These are phyloP conservation scores for Dipodomys ordii DNA, from an alignment of 2,113 vertebrate species.

Conservation along the genomic window DNA sequence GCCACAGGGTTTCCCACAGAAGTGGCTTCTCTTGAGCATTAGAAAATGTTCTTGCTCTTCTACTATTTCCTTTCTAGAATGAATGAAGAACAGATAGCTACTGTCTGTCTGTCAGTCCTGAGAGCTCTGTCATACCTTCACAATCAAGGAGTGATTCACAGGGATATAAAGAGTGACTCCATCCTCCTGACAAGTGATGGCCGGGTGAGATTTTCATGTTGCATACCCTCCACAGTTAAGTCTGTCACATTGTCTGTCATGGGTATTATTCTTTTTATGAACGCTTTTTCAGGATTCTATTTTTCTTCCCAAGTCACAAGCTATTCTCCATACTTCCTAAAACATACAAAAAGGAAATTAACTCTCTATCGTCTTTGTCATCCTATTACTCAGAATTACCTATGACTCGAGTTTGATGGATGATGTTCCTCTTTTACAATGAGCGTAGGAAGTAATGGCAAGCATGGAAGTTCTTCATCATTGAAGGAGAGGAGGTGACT, in stretches of 20 bases:
- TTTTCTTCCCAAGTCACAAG: slow-evolving; percentile 14
- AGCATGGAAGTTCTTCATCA: slow-evolving; percentile 32
- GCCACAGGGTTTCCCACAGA: not conserved
- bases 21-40: not conserved
- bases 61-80: slow-evolving; percentile 89
- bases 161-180: slow-evolving; percentile 99
- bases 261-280: slow-evolving; percentile 14
- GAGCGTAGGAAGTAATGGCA: not conserved
- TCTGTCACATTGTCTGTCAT: not conserved
- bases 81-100: slow-evolving; percentile 99
- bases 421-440: slow-evolving; percentile 43
- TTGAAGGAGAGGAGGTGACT: not conserved
- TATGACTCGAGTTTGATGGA: slow-evolving; percentile 34
- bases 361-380: slow-evolving; percentile 58
- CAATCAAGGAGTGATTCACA: slow-evolving; percentile 98
- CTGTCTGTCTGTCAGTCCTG: slow-evolving; percentile 96
- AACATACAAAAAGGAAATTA: slow-evolving; percentile 61
- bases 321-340: not conserved
- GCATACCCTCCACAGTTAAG: not conserved
- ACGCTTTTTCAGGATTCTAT: slow-evolving; percentile 26
- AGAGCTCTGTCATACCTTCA: slow-evolving; percentile 97
- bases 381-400: slow-evolving; percentile 66
- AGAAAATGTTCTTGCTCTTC: slow-evolving; percentile 31
- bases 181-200: slow-evolving; percentile 98
- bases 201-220: slow-evolving; percentile 87